A percentile compares a stretch with the other conserved stretches of the same genome.
Evolutionary conservation across 2,797 vertebrate genomes (phyloP).

Genomic region (Phaenicophaeus curvirostris): DNA sequence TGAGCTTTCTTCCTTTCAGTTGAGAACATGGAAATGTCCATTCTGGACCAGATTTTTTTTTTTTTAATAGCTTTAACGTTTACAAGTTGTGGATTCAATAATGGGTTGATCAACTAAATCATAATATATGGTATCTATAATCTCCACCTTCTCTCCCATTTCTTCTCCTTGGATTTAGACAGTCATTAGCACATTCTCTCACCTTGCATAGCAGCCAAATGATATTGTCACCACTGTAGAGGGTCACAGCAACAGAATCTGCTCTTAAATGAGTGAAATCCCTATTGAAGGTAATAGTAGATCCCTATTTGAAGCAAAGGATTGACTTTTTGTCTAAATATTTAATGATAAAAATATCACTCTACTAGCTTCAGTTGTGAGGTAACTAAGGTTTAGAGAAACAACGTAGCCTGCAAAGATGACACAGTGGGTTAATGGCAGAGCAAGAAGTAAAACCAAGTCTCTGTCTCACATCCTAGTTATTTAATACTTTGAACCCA

Average conservation of each 20-base stretch:
- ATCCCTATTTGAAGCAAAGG: neutral
- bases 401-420: neutral
- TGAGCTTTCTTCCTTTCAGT: neutral
- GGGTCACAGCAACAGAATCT: neutral
- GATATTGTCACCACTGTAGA: neutral
- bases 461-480: neutral
- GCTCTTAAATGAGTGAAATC: neutral
- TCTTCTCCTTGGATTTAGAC: neutral
- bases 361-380: neutral
- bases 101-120: neutral
- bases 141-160: neutral
- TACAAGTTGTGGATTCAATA: neutral
- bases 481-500: slow-evolving; percentile 29
- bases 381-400: neutral
- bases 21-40: neutral
- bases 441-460: neutral
- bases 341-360: neutral
- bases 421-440: neutral
- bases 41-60: neutral
- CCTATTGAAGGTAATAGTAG: neutral
- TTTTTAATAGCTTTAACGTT: neutral
- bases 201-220: neutral
- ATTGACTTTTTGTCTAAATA: neutral
- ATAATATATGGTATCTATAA: neutral
- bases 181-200: neutral